Base-by-base conservation (phyloP, 2,888 invertebrate genomes). In the Kuschelorhynchus macadamiae region DNA sequence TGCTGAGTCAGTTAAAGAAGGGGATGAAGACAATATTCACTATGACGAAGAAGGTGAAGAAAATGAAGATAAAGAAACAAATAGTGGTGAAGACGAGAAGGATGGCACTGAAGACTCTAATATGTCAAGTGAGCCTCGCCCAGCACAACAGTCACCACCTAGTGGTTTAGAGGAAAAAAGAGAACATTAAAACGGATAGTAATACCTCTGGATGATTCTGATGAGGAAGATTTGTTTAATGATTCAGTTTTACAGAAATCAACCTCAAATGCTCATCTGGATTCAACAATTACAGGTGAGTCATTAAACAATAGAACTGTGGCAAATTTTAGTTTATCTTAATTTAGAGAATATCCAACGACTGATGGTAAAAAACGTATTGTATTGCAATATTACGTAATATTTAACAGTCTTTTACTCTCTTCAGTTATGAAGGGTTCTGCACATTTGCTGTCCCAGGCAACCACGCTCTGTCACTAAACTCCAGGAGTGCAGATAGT, bases 141-240 rank as follows among this genome's bases (percentile, higher is more conserved):
- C 14, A 11, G 8, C 14, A 21, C 46, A 59, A 52, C 9, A 55
- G 33, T 21, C n/a, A n/a, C n/a, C n/a, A n/a, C n/a, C n/a, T n/a
- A n/a, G n/a, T n/a, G n/a, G n/a, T n/a, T n/a, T n/a, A n/a, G n/a
- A n/a, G n/a, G n/a, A 41, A 69, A 53, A 53, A 69, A 52, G 42
- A 69, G 46, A 59, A 11, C 72, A 21, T 70, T 81, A 44, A 80
- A 72, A 63, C 74, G 83, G 67, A 82, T 83, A 49, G 30, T 82
- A 20, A 77, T 77, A 71, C 70, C 77, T 36, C 44, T 42, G 69
- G 80, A 78, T 59, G 79, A 82, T 76, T 81, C 81, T 11, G 81
- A 81, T 66, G 80, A 80, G 39, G 81, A 81, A 50, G 75, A 77
- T n/a, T 17, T 60, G 20, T 50, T 67, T 39, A 67, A 71, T 25